Evolutionary conservation across 2,797 vertebrate genomes (phyloP), one percentile per base, ranked within the genome.

Genomic region (Sebastes goodei): DNA sequence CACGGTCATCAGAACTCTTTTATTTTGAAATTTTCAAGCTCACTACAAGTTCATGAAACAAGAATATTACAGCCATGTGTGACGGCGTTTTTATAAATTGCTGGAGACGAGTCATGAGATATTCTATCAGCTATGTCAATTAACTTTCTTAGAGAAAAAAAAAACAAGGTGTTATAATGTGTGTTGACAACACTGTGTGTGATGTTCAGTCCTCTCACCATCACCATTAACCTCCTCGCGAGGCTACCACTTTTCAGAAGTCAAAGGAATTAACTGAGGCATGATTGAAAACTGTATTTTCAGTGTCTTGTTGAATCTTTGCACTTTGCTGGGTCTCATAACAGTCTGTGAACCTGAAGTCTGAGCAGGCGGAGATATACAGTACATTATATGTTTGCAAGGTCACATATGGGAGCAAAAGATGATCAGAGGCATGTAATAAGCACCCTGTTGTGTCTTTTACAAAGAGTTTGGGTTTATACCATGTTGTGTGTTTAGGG

Each of bases 301-400:
- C 83, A 78, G 83, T 86, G 86, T 93, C 86, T 86, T 90, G 88
- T 87, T 85, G 72, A 86, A 90, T 90, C 83, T 90, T 89, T 91
- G 88, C 92, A 89, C 90, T 90, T 91, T 81, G 85, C 85, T 78
- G 86, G 84, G 52, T 89, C 76, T 86, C 77, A 70, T 82, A 49
- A 74, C 77, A 75, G 78, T 84, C 81, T 52, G 61, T 80, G 74
- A 85, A 76, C 59, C 67, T 75, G 74, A 73, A 65, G 72, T 78
- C 71, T 65, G 64, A 82, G 33, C 82, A 70, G 79, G 76, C 72
- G 55, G 53, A 66, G 42, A 69, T 82, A n/a, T 71, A 84, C 73
- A 69, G 55, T 73, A 33, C 75, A 69, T 57, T 73, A 33, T 77
- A 65, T 81, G 83, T 81, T 83, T 74, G 69, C 68, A 62, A 82